Conservation (phyloP, 2,888 invertebrate genomes). For the Byasa hedistus region DNA sequence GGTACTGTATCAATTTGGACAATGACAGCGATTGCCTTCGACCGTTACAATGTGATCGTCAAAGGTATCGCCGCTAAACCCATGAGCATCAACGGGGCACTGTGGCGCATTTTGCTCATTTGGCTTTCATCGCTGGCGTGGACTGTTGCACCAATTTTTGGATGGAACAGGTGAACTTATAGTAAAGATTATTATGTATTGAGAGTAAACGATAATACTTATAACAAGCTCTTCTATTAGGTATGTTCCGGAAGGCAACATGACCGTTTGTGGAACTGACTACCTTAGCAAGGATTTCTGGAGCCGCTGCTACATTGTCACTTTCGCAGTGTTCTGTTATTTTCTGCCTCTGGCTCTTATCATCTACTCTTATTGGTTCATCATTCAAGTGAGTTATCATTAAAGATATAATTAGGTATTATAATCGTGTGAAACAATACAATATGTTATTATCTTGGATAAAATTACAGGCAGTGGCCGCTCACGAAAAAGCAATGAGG, state of each 20-base stretch:
- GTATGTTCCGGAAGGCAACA: conserved; percentile 91
- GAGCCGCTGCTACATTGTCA: conserved; percentile 84
- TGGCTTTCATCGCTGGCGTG: conserved; percentile 85
- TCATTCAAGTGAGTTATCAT: conserved; percentile 79
- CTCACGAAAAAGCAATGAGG: conserved; percentile 87
- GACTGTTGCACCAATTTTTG: conserved; percentile 87
- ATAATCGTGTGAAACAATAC: background rate
- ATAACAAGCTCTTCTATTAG: conserved; percentile 49
- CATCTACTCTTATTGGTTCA: conserved; percentile 88
- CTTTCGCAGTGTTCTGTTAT: conserved; percentile 85
- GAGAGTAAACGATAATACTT: background rate
- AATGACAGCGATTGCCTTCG: conserved; percentile 90
- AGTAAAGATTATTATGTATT: conserved; percentile 3
- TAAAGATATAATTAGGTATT: conserved; percentile 16
- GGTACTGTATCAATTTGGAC: conserved; percentile 92
- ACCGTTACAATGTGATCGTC: conserved; percentile 92
- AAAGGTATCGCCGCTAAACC: conserved; percentile 88
- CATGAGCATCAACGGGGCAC: conserved; percentile 85
- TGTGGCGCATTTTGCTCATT: conserved; percentile 83
- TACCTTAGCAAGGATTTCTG: conserved; percentile 84
- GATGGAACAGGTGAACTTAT: conserved; percentile 82
- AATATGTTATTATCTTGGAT: background rate
- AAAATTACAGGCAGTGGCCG: conserved; percentile 80
- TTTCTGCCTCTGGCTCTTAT: conserved; percentile 84
- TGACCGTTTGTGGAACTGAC: conserved; percentile 91